Conservation (phyloP, 2,888 invertebrate genomes). For the Catocala fraxini region DNA sequence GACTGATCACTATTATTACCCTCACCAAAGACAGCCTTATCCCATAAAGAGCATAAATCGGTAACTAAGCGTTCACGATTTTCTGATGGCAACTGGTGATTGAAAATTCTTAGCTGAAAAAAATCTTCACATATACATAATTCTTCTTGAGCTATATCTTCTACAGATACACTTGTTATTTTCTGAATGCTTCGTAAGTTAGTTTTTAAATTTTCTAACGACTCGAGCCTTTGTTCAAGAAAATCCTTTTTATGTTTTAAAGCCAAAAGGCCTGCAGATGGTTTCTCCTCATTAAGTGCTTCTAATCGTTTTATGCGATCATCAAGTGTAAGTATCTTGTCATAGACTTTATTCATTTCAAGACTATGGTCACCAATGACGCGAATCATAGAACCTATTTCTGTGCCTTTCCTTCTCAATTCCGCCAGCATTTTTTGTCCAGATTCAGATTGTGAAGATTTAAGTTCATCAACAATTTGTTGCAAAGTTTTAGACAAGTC, state of each 20-base stretch:
- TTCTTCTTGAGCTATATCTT: conserved; percentile 58
- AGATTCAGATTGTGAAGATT: conserved; percentile 54
- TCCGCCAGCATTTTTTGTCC: conserved; percentile 62
- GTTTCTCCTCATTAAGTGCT: conserved; percentile 52
- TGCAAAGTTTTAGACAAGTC: conserved; percentile 76
- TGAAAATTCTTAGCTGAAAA: conserved; percentile 77
- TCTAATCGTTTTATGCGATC: conserved; percentile 70
- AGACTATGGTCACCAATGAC: conserved; percentile 66
- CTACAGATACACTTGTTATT: conserved; percentile 51
- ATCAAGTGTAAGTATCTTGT: conserved; percentile 71
- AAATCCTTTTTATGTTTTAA: conserved; percentile 72
- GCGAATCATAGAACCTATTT: conserved; percentile 69
- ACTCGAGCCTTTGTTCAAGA: conserved; percentile 66
- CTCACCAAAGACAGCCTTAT: conserved; percentile 73
- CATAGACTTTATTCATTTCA: conserved; percentile 73
- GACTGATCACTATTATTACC: conserved; percentile 65
- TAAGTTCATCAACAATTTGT: conserved; percentile 70
- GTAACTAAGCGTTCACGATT: conserved; percentile 75
- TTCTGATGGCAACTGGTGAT: conserved; percentile 69
- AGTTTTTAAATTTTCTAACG: conserved; percentile 71
- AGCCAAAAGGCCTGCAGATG: conserved; percentile 71
- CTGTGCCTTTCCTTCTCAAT: conserved; percentile 66
- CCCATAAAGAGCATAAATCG: conserved; percentile 78
- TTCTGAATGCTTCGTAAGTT: conserved; percentile 64
- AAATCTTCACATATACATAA: conserved; percentile 75